Base-by-base conservation (phyloP, 2,113 vertebrate species). In the Azemiops feae region DNA sequence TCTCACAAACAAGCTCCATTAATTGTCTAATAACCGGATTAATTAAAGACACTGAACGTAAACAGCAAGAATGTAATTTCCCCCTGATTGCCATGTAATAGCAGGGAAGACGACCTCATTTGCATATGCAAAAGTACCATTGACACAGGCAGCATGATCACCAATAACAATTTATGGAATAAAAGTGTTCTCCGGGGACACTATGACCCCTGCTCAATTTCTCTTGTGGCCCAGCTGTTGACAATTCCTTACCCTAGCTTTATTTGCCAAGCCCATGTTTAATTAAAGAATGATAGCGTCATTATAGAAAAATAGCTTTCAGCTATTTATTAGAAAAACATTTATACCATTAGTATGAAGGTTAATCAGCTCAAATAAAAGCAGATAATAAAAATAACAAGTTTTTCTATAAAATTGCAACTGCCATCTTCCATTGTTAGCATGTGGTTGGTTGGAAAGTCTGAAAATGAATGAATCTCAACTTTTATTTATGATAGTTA, bases 41-140 rank as follows among this genome's bases (percentile, higher is more conserved):
- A 98, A 98, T 98, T 98, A 98, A 97, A 97, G 97, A 97, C 92
- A 95, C 89, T 94, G 96, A 98, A 98, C 97, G 97, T 97, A 98
- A 98, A 98, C 97, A 98, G 97, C 96, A 97, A 98, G 97, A 98
- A 97, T 97, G 97, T 98, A 98, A 98, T 98, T 98, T 97, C 95
- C 94, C 95, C 96, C 95, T 97, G 97, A 98, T 98, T 98, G 96
- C 97, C 96, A 88, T 97, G 97, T 97, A 98, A 98, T 97, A 97
- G 97, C 69, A 0, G 93, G 89, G 95, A 97, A 96, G 95, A 96
- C 74, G 92, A 91, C 47, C 95, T 97, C 91, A 95, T 97, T 97
- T 97, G 95, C 97, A 96, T 97, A 97, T 96, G 97, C 95, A 94
- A 97, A 97, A 96, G 92, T 88, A 92, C 7, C 94, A 91, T 96